These are phyloP conservation scores for Oxytorus armatus DNA, from an alignment of 2,888 invertebrate genomes.

Conservation along the genomic window DNA sequence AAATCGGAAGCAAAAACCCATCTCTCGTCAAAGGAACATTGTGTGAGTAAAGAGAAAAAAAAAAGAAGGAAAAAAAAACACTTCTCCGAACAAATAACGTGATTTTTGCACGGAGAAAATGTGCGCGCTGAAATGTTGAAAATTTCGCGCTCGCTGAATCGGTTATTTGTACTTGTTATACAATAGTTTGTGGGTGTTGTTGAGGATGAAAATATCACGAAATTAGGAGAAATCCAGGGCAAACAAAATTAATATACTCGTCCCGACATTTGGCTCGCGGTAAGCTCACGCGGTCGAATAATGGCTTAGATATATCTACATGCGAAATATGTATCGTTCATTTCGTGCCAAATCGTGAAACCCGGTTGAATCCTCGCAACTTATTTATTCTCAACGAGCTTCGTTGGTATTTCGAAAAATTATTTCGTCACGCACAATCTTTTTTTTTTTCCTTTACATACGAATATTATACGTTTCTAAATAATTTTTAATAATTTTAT, in stretches of 20 bases:
- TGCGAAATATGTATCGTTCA: too few relatives aligned
- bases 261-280: constrained; percentile 37
- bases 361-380: too few relatives aligned
- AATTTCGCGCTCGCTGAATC: constrained; percentile 5
- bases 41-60: not conserved
- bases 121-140: constrained; percentile 16
- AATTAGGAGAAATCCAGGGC: constrained; percentile 28
- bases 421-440: too few relatives aligned
- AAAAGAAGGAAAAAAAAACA: not conserved
- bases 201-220: not conserved
- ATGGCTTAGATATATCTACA: constrained; percentile 2
- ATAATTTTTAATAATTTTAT: too few relatives aligned
- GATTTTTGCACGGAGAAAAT: constrained; percentile 5
- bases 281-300: constrained; percentile 21
- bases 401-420: too few relatives aligned
- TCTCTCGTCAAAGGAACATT: constrained; percentile 14
- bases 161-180: not conserved
- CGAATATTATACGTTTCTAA: too few relatives aligned
- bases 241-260: constrained; percentile 27
- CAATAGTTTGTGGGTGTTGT: not conserved
- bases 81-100: not conserved
- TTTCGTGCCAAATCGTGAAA: not conserved
- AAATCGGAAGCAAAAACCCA: constrained; percentile 31
- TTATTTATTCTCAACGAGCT: too few relatives aligned
- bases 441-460: too few relatives aligned